phyloP scores from a whole-genome alignment of 2,797 vertebrate genomes.

The Antennarius maculatus region DNA sequence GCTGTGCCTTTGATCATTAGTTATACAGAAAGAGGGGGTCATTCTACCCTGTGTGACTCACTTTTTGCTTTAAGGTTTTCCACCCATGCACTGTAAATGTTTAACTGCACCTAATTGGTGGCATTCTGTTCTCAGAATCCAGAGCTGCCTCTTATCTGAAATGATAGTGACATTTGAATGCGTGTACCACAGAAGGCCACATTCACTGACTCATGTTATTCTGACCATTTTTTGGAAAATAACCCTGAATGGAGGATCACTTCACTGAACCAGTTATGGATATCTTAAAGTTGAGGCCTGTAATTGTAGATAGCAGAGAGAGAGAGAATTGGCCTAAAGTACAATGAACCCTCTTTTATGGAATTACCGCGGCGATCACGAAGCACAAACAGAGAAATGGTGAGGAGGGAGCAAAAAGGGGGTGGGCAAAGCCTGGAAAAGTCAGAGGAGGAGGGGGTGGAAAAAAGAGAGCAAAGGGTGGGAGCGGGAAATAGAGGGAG shows the following conservation, averaged over 20 bases:
- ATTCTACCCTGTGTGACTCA: slow-evolving; percentile 63
- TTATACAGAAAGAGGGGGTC: slow-evolving; percentile 51
- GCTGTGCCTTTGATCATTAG: slow-evolving; percentile 43
- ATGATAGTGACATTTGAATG: slow-evolving; percentile 33
- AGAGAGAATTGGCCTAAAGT: slow-evolving; percentile 34
- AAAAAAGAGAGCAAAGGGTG: slow-evolving; percentile 29
- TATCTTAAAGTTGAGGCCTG: slow-evolving; percentile 20
- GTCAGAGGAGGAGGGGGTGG: slow-evolving; percentile 25
- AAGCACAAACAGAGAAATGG: slow-evolving; percentile 44
- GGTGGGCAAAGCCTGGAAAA: slow-evolving; percentile 39
- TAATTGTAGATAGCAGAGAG: slow-evolving; percentile 8
- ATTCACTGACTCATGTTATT: slow-evolving; percentile 40
- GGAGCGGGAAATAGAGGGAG: background rate
- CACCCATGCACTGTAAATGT: slow-evolving; percentile 65
- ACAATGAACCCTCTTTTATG: slow-evolving; percentile 54
- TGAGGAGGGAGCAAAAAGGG: slow-evolving; percentile 11
- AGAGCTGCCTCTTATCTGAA: slow-evolving; percentile 44
- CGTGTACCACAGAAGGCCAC: slow-evolving; percentile 4
- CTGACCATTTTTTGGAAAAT: slow-evolving; percentile 24
- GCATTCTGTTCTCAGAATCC: slow-evolving; percentile 36
- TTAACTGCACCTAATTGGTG: slow-evolving; percentile 58
- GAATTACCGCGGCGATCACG: slow-evolving; percentile 51
- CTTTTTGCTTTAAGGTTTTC: slow-evolving; percentile 38
- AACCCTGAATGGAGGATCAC: slow-evolving; percentile 29
- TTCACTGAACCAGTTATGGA: slow-evolving; percentile 3